These are phyloP conservation scores for Luperina nickerlii DNA, from an alignment of 2,888 invertebrate genomes.

Conservation along the genomic window DNA sequence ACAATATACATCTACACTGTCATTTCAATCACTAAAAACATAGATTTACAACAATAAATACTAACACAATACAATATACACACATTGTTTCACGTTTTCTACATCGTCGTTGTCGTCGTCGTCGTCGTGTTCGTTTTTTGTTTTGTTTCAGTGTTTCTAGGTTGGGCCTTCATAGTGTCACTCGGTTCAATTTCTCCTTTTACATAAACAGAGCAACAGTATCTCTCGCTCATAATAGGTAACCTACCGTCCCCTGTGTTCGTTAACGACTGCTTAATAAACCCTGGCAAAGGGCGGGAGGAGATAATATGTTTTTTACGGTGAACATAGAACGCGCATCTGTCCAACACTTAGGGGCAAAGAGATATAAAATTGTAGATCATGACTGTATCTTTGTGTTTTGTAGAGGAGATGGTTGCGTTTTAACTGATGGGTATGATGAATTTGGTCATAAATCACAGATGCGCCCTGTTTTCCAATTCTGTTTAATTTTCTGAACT, in stretches of 20 bases:
- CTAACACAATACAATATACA: background rate
- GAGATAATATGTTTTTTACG: constrained; percentile 82
- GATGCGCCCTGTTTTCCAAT: constrained; percentile 28
- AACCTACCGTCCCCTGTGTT: constrained; percentile 75
- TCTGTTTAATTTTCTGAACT: background rate
- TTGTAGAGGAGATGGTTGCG: constrained; percentile 4
- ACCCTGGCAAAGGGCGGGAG: constrained; percentile 76
- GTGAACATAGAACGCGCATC: constrained; percentile 79
- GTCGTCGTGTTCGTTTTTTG: too few relatives aligned
- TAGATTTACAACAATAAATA: background rate
- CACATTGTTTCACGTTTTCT: background rate
- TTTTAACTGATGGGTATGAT: constrained; percentile 22
- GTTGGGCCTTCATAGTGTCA: background rate
- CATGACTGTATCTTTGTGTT: constrained; percentile 38
- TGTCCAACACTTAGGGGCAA: constrained; percentile 69
- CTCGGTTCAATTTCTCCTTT: background rate
- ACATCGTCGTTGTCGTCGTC: too few relatives aligned
- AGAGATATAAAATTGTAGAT: constrained; percentile 54
- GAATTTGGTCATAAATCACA: constrained; percentile 57
- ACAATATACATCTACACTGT: too few relatives aligned
- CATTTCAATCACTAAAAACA: too few relatives aligned
- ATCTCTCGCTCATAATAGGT: constrained; percentile 69
- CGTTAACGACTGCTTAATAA: constrained; percentile 87
- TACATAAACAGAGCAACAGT: constrained; percentile 11
- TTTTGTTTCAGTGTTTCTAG: too few relatives aligned